Percentiles rank a stretch among this genome's conserved stretches.
Conservation (phyloP, 2,797 vertebrate genomes). For the Oryzias sinensis region DNA sequence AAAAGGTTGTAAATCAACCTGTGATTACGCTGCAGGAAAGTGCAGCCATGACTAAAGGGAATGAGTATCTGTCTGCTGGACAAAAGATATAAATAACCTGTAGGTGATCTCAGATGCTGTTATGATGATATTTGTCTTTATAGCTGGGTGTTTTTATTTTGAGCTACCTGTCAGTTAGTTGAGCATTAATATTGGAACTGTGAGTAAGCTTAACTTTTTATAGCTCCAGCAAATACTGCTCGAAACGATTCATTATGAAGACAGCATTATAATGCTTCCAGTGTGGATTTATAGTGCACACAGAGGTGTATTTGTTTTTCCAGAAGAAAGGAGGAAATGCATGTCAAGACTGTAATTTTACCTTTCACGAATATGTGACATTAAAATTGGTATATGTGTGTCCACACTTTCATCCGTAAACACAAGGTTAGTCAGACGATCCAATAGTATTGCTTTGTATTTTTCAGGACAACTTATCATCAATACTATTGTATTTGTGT, state of each 20-base stretch:
- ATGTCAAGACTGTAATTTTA: too few species aligned
- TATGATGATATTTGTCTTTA: slow-evolving; percentile 57
- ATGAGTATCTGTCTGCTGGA: slow-evolving; percentile 62
- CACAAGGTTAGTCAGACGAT: too few species aligned
- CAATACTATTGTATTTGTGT: neutral
- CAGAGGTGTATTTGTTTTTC: too few species aligned
- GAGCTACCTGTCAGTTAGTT: slow-evolving; percentile 46
- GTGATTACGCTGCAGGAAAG: slow-evolving; percentile 56
- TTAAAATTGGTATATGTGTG: too few species aligned
- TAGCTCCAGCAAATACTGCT: slow-evolving; percentile 7
- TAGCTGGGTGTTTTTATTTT: slow-evolving; percentile 52
- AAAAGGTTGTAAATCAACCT: slow-evolving; percentile 43
- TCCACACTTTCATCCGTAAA: too few species aligned
- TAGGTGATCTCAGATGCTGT: slow-evolving; percentile 52
- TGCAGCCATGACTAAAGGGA: slow-evolving; percentile 51
- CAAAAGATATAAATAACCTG: slow-evolving; percentile 53
- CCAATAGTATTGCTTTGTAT: neutral
- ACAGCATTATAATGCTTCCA: too few species aligned
- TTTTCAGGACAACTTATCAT: neutral
- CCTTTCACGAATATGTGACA: too few species aligned
- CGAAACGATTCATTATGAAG: slow-evolving; percentile 7
- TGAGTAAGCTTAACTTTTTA: slow-evolving; percentile 15
- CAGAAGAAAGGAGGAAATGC: too few species aligned
- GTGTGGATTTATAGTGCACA: too few species aligned
- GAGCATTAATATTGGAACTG: slow-evolving; percentile 41